A percentile compares a stretch with the other conserved stretches of the same genome.
Evolutionary conservation across 2,113 vertebrate genomes (phyloP).

Genomic region (Menidia beryllina): DNA sequence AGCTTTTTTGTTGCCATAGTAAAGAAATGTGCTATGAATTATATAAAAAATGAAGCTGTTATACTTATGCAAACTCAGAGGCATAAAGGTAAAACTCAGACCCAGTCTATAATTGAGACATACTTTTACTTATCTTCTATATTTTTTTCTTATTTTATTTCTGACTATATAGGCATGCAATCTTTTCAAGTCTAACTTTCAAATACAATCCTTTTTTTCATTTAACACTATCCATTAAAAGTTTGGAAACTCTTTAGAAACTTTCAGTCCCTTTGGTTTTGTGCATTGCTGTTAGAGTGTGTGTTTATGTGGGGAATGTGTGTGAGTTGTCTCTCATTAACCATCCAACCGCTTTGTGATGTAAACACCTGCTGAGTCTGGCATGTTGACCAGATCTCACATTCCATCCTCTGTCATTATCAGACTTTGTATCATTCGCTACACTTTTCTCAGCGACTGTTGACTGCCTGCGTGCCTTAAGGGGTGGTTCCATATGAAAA

Average conservation of each 20-base stretch:
- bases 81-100: conserved; percentile 53
- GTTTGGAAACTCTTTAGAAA: conserved; percentile 43
- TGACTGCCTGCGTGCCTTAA: conserved; percentile 12
- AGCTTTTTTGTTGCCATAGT: too few species aligned
- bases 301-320: conserved; percentile 32
- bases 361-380: conserved; percentile 68
- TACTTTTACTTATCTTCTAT: not conserved
- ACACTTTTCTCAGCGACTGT: conserved; percentile 14
- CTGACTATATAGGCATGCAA: not conserved
- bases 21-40: conserved; percentile 56
- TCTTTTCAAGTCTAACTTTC: not conserved
- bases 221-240: conserved; percentile 21
- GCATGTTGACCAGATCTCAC: conserved; percentile 64
- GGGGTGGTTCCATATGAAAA: conserved; percentile 4
- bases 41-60: conserved; percentile 38
- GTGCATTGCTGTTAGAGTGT: conserved; percentile 11
- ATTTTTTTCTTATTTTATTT: conserved; percentile 3
- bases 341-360: conserved; percentile 64
- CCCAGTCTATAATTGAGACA: conserved; percentile 30
- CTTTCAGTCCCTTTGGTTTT: conserved; percentile 33
- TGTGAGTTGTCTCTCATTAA: conserved; percentile 63
- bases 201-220: conserved; percentile 9
- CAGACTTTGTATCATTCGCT: conserved; percentile 47
- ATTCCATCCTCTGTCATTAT: conserved; percentile 62
- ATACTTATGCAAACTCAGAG: conserved; percentile 42